phyloP scores from a whole-genome alignment of 2,797 vertebrate genomes.

The Eospalax fontanierii region DNA sequence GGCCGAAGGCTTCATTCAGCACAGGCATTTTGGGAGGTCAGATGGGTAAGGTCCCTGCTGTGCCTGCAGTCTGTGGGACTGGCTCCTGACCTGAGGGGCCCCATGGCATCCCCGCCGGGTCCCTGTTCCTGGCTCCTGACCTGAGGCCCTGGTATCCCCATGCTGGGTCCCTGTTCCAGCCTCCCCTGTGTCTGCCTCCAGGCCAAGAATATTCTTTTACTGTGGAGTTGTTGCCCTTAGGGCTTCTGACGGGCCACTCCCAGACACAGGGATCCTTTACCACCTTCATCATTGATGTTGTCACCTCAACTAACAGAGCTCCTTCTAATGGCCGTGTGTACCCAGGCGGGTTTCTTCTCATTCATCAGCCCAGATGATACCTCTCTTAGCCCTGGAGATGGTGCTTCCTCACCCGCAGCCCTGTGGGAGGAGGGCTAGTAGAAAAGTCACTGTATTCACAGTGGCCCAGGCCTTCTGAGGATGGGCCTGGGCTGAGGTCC shows the following conservation, averaged over 20 bases:
- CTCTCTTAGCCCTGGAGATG: too few species aligned
- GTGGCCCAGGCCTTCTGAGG: rapidly evolving
- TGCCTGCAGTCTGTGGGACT: background rate
- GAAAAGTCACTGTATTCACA: rapidly evolving
- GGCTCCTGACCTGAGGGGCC: background rate
- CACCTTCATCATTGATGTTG: background rate
- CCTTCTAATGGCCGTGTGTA: background rate
- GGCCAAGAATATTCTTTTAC: background rate
- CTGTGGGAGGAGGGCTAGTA: too few species aligned
- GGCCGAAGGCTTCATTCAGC: background rate
- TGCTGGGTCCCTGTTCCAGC: too few species aligned
- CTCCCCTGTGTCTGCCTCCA: background rate
- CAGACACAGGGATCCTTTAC: too few species aligned
- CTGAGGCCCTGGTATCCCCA: too few species aligned
- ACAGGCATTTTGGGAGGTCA: background rate
- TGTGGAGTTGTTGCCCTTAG: background rate
- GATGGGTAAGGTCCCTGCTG: rapidly evolving
- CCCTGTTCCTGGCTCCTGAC: too few species aligned
- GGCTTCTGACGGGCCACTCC: rapidly evolving
- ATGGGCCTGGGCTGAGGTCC: background rate
- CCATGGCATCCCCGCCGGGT: rapidly evolving
- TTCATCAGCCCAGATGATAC: background rate
- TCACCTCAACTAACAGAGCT: background rate
- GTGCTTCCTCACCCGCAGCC: rapidly evolving
- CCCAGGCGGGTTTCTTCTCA: background rate